Conservation (phyloP, 23 tunicate genomes). For the Trididemnum nubilum region DNA sequence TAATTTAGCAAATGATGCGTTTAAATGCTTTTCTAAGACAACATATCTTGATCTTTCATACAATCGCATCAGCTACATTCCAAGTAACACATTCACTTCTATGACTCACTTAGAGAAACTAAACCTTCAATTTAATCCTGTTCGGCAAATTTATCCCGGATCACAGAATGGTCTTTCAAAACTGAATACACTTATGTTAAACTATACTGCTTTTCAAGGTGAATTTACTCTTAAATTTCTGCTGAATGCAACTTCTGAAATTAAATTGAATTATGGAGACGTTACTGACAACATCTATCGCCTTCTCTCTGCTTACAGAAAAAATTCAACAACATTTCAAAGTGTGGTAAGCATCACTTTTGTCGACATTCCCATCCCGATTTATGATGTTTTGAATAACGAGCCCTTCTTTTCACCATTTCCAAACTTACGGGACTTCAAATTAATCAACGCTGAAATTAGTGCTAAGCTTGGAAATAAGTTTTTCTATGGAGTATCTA, state of each 20-base stretch:
- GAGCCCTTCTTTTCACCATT: not conserved
- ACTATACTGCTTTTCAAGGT: not conserved
- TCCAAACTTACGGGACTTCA: not conserved
- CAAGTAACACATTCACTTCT: not conserved
- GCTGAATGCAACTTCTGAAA: not conserved
- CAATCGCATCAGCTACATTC: not conserved
- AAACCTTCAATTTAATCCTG: not conserved
- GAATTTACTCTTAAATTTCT: not conserved
- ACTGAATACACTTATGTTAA: not conserved
- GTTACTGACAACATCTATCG: not conserved
- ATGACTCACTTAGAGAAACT: not conserved
- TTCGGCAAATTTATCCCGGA: not conserved
- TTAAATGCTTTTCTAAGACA: not conserved
- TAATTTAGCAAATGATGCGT: not conserved
- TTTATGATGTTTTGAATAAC: not conserved
- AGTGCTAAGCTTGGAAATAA: not conserved
- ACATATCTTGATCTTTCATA: not conserved
- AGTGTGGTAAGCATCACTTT: not conserved
- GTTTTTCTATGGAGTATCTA: not conserved
- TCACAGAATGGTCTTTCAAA: not conserved
- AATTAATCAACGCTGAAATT: not conserved
- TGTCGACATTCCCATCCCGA: not conserved
- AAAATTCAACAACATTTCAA: not conserved
- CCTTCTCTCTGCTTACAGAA: not conserved
- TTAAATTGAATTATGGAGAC: not conserved